Percentiles rank a stretch among this genome's conserved stretches.
phyloP scores from a whole-genome alignment of 2,113 vertebrate genomes.

The Theristicus caerulescens region DNA sequence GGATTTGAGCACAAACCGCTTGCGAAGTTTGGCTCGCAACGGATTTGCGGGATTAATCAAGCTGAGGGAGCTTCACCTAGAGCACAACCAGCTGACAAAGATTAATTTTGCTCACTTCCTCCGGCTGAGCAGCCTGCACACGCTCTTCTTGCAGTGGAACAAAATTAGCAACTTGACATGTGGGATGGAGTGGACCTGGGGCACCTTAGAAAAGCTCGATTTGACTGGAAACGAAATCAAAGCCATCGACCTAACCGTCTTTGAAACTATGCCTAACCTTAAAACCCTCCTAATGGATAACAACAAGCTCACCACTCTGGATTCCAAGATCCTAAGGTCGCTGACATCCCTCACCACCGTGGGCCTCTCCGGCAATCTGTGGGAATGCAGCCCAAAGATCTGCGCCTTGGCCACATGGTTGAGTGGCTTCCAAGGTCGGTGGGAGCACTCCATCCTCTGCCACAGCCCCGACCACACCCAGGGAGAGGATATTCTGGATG shows the following conservation, averaged over 20 bases:
- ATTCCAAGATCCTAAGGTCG: constrained; percentile 87
- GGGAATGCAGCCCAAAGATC: constrained; percentile 98
- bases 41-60: constrained; percentile 98
- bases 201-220: constrained; percentile 95
- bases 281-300: constrained; percentile 96
- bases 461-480: constrained; percentile 95
- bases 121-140: constrained; percentile 93
- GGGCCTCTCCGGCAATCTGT: constrained; percentile 94
- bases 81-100: constrained; percentile 98
- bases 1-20: constrained; percentile 95
- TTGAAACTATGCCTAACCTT: constrained; percentile 95
- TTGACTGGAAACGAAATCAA: constrained; percentile 95
- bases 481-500: constrained; percentile 98
- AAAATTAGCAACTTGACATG: constrained; percentile 97
- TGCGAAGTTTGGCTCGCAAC: constrained; percentile 95
- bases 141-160: constrained; percentile 97
- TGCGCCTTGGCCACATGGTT: constrained; percentile 94
- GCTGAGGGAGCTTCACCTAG: constrained; percentile 96
- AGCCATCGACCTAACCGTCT: constrained; percentile 89
- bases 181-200: constrained; percentile 98
- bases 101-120: constrained; percentile 99
- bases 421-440: constrained; percentile 94
- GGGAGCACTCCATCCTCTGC: constrained; percentile 97
- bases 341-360: constrained; percentile 88
- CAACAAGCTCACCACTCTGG: constrained; percentile 93